Evolutionary conservation across 2,888 invertebrate genomes (phyloP).

Genomic region (Cantharis rustica): DNA sequence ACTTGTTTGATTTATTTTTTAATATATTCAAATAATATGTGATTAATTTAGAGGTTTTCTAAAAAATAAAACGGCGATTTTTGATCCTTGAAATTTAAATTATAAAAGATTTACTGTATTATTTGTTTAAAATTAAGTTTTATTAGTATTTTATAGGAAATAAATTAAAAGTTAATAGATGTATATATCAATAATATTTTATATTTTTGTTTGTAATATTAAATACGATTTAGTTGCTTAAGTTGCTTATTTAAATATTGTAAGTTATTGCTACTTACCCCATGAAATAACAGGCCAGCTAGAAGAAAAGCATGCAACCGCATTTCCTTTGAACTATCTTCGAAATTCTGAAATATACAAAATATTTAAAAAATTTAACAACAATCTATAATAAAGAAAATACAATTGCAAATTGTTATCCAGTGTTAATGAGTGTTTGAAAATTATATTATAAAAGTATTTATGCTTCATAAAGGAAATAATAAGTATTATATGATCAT

Average conservation of each 20-base stretch:
- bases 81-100: too few relatives aligned
- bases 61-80: too few relatives aligned
- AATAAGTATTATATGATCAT: too few relatives aligned
- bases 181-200: too few relatives aligned
- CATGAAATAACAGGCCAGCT: slow-evolving; percentile 58
- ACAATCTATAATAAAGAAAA: slow-evolving; percentile 23
- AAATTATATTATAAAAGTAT: neutral
- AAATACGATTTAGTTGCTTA: neutral
- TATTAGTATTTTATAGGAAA: too few relatives aligned
- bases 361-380: slow-evolving; percentile 17
- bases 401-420: slow-evolving; percentile 30
- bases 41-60: too few relatives aligned
- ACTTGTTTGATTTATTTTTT: too few relatives aligned
- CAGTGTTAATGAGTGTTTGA: neutral
- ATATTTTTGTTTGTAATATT: too few relatives aligned
- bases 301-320: slow-evolving; percentile 56
- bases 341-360: slow-evolving; percentile 44
- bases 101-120: too few relatives aligned
- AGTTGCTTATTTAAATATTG: neutral
- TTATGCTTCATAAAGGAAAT: neutral
- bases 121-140: too few relatives aligned
- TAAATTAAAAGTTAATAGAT: too few relatives aligned
- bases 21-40: too few relatives aligned
- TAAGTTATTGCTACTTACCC: slow-evolving; percentile 55
- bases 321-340: slow-evolving; percentile 55